Conservation (phyloP, 1,140 invertebrate species). For the Lethrus apterus region DNA sequence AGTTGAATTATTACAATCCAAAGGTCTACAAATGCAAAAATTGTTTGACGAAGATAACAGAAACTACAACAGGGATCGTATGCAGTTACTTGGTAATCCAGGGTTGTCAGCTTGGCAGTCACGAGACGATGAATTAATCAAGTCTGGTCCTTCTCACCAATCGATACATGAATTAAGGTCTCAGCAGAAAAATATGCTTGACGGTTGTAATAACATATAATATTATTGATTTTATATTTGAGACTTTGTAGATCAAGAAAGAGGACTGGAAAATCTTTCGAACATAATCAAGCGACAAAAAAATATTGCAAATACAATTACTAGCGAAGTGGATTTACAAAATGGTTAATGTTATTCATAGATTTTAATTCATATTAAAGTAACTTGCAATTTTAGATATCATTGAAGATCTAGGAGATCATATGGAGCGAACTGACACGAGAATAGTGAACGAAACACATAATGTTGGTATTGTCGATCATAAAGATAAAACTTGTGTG, state of each 20-base stretch:
- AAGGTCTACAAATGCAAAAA: slow-evolving; percentile 48
- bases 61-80: slow-evolving; percentile 26
- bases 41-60: slow-evolving; percentile 45
- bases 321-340: slow-evolving; percentile 69
- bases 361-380: neutral
- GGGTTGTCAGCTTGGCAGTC: slow-evolving; percentile 14
- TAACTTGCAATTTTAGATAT: slow-evolving; percentile 53
- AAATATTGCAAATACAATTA: slow-evolving; percentile 64
- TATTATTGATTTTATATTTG: slow-evolving; percentile 3
- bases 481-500: slow-evolving; percentile 63
- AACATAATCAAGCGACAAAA: slow-evolving; percentile 72
- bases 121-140: slow-evolving; percentile 18
- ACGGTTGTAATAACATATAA: slow-evolving; percentile 22
- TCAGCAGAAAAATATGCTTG: slow-evolving; percentile 33
- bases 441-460: slow-evolving; percentile 60
- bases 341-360: slow-evolving; percentile 50
- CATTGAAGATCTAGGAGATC: slow-evolving; percentile 68
- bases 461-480: slow-evolving; percentile 55
- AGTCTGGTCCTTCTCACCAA: neutral
- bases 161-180: slow-evolving; percentile 18
- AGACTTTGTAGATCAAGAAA: slow-evolving; percentile 13
- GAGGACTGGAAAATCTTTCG: slow-evolving; percentile 65
- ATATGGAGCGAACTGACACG: slow-evolving; percentile 62
- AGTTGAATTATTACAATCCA: slow-evolving; percentile 52
- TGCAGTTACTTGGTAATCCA: slow-evolving; percentile 23